These are phyloP conservation scores for Drosophila truncata DNA, from an alignment of 1,140 invertebrate species.

Conservation along the genomic window DNA sequence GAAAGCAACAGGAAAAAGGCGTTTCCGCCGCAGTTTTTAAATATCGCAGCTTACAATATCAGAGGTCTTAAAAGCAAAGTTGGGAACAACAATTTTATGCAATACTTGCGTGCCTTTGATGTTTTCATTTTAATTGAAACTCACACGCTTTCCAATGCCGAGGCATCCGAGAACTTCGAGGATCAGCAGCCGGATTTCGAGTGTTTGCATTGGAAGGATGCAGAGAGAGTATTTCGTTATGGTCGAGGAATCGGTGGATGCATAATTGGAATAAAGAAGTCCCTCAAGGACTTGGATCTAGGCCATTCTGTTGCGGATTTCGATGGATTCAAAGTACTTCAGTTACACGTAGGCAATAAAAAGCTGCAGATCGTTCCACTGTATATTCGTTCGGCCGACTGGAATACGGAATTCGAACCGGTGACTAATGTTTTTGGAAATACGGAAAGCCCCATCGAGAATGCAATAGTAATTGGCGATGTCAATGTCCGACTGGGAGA, in stretches of 20 bases:
- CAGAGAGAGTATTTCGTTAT: neutral
- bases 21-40: too few relatives aligned
- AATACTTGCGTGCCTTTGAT: slow-evolving; percentile 10
- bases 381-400: slow-evolving; percentile 6
- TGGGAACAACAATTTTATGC: neutral
- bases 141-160: slow-evolving; percentile 6
- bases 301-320: neutral
- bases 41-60: slow-evolving; percentile 21
- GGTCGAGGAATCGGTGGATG: slow-evolving; percentile 21
- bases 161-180: neutral
- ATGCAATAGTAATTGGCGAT: slow-evolving; percentile 19
- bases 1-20: too few relatives aligned
- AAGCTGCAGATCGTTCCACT: slow-evolving; percentile 12
- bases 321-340: neutral
- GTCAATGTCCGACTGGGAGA: slow-evolving; percentile 25
- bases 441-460: neutral
- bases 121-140: slow-evolving; percentile 31
- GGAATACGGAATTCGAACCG: slow-evolving; percentile 9
- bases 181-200: slow-evolving; percentile 1
- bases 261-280: slow-evolving; percentile 8
- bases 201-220: slow-evolving; percentile 27
- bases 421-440: neutral
- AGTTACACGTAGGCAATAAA: neutral
- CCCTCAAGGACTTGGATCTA: neutral
- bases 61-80: slow-evolving; percentile 19